A percentile compares a stretch with the other conserved stretches of the same genome.
These are phyloP conservation scores for Digitonthophagus gazella DNA, from an alignment of 2,888 invertebrate genomes.

Conservation along the genomic window DNA sequence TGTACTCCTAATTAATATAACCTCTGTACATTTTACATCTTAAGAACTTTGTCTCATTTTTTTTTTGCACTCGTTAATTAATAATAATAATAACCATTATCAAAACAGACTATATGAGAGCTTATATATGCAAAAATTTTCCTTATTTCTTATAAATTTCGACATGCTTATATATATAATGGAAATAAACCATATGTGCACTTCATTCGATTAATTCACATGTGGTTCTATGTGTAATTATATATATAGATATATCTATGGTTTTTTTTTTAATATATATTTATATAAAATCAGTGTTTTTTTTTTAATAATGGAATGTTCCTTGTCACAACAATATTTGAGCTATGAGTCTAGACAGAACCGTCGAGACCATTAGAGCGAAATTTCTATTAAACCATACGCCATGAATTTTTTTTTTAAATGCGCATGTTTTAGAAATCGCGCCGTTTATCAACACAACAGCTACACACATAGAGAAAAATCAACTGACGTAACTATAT, in stretches of 20 bases:
- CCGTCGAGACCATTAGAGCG: constrained; percentile 39
- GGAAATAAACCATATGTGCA: constrained; percentile 6
- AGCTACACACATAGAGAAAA: constrained; percentile 53
- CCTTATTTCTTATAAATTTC: background rate
- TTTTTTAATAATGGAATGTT: constrained; percentile 51
- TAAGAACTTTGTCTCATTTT: background rate
- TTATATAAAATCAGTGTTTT: constrained; percentile 41
- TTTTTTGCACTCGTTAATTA: constrained; percentile 51
- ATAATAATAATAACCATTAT: constrained; percentile 45
- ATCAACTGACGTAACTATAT: constrained; percentile 51
- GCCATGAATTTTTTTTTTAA: background rate
- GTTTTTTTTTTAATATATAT: constrained; percentile 38
- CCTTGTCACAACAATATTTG: constrained; percentile 55
- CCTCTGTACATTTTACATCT: constrained; percentile 52
- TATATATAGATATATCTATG: constrained; percentile 27
- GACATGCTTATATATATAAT: constrained; percentile 9
- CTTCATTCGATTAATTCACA: constrained; percentile 13
- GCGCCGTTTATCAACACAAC: constrained; percentile 49
- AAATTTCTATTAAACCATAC: constrained; percentile 27
- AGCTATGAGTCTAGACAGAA: constrained; percentile 50
- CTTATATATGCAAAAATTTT: constrained; percentile 23
- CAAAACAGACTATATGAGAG: constrained; percentile 44
- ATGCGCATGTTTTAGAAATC: background rate
- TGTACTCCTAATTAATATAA: constrained; percentile 55
- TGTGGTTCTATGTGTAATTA: constrained; percentile 21